Percentiles rank a stretch among this genome's conserved stretches.
These are phyloP conservation scores for Orchestia grillus DNA, from an alignment of 1,140 invertebrate species.

Conservation along the genomic window DNA sequence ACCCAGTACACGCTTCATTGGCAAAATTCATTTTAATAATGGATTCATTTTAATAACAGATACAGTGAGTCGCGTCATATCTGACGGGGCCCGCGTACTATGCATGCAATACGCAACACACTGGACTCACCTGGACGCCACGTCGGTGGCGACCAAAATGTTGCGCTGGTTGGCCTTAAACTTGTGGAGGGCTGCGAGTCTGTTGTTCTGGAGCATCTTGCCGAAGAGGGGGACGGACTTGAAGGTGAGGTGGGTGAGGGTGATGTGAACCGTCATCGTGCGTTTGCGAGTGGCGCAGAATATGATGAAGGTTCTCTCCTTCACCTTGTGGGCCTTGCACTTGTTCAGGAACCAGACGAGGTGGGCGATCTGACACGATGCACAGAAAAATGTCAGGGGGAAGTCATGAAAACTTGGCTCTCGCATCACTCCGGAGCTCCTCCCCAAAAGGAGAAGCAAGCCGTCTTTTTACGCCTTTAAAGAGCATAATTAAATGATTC, in stretches of 20 bases:
- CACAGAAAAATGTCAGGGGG: not conserved
- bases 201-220: constrained; percentile 95
- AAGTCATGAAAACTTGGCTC: too few species aligned
- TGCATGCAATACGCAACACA: not conserved
- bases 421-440: too few species aligned
- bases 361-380: constrained; percentile 86
- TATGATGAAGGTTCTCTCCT: constrained; percentile 20
- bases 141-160: constrained; percentile 96
- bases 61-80: too few species aligned
- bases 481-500: too few species aligned
- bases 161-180: constrained; percentile 90
- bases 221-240: constrained; percentile 90
- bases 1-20: too few species aligned
- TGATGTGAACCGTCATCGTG: constrained; percentile 27
- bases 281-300: constrained; percentile 16
- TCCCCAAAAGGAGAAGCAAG: too few species aligned
- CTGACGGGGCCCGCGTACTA: too few species aligned
- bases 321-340: not conserved
- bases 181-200: constrained; percentile 87
- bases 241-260: constrained; percentile 37
- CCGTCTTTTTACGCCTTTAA: too few species aligned
- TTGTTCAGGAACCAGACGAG: constrained; percentile 96
- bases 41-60: too few species aligned
- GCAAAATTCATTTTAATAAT: too few species aligned
- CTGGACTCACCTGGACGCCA: constrained; percentile 86